phyloP scores from a whole-genome alignment of 2,888 invertebrate species.

The Eretmocerus hayati region DNA sequence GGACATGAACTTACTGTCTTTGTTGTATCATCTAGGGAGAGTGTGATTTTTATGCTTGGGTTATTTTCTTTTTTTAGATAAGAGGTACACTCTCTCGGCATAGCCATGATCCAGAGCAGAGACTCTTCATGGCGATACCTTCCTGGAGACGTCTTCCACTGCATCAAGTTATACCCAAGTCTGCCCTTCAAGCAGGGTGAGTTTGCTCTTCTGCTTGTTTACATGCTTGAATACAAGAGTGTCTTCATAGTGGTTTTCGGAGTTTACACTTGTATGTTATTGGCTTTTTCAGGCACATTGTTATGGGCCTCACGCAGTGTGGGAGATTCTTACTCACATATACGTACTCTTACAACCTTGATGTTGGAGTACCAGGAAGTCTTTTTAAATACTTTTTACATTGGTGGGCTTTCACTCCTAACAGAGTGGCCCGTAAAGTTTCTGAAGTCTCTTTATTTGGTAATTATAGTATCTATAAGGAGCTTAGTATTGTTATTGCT shows the following conservation, averaged over 20 bases:
- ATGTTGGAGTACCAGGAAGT: conserved; percentile 30
- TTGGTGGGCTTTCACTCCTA: conserved; percentile 59
- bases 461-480: conserved; percentile 46
- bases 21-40: too few relatives aligned
- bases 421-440: conserved; percentile 51
- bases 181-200: conserved; percentile 44
- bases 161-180: conserved; percentile 41
- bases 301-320: conserved; percentile 92
- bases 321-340: conserved; percentile 89
- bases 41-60: too few relatives aligned
- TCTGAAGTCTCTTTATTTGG: conserved; percentile 57
- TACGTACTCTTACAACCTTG: conserved; percentile 53
- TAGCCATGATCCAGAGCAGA: conserved; percentile 42
- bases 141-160: conserved; percentile 41
- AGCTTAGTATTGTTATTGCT: conserved; percentile 60
- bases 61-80: conserved; percentile 29
- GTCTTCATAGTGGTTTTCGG: too few relatives aligned
- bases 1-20: too few relatives aligned
- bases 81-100: conserved; percentile 41
- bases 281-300: conserved; percentile 64
- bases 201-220: conserved; percentile 9
- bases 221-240: too few relatives aligned
- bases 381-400: conserved; percentile 58
- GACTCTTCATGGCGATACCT: conserved; percentile 41
- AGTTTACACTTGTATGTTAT: too few relatives aligned